Evolutionary conservation across 2,888 invertebrate genomes (phyloP).

Genomic region (Cerceris ruficornis): DNA sequence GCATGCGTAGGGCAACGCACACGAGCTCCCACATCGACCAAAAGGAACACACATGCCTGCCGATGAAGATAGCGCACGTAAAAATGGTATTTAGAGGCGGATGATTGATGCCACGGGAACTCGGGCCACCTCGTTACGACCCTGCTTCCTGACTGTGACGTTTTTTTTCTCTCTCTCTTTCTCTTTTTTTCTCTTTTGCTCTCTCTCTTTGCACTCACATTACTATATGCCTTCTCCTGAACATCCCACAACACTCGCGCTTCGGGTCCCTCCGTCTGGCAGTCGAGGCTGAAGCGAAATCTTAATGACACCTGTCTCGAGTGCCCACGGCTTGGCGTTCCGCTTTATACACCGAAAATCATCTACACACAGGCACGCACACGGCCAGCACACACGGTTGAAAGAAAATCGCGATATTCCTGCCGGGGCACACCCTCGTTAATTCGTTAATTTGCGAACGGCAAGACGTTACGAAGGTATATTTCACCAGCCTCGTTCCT

Average conservation of each 20-base stretch:
- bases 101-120: conserved; percentile 61
- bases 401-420: conserved; percentile 21
- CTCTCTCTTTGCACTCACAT: conserved; percentile 18
- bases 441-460: conserved; percentile 38
- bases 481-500: not conserved
- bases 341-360: conserved; percentile 55
- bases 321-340: conserved; percentile 39
- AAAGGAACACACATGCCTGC: not conserved
- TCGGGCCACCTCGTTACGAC: conserved; percentile 59
- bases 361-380: conserved; percentile 2
- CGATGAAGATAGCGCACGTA: conserved; percentile 53
- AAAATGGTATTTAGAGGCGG: conserved; percentile 63
- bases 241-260: conserved; percentile 49
- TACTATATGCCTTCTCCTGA: conserved; percentile 35
- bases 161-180: conserved; percentile 26
- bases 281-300: conserved; percentile 61
- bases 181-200: not conserved
- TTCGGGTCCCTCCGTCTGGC: conserved; percentile 52
- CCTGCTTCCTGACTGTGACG: conserved; percentile 39
- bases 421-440: conserved; percentile 35
- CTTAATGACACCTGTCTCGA: conserved; percentile 68
- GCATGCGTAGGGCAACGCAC: not conserved
- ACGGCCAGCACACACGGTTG: too few relatives aligned
- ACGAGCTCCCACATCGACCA: not conserved
- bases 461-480: conserved; percentile 9